Percentiles rank a stretch among this genome's conserved stretches.
These are phyloP conservation scores for Blomia tropicalis DNA, from an alignment of 2,888 invertebrate genomes.

Conservation along the genomic window DNA sequence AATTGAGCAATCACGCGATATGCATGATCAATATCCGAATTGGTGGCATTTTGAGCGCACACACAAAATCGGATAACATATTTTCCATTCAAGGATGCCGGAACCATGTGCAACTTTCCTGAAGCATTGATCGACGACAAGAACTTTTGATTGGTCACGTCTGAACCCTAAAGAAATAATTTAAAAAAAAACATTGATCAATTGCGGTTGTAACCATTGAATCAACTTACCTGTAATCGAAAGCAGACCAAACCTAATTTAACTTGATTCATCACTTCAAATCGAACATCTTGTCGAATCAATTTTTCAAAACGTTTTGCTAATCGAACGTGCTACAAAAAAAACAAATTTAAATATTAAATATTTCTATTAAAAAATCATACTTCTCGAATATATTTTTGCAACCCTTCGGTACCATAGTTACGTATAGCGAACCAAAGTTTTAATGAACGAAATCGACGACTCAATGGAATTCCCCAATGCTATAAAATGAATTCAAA, in stretches of 20 bases:
- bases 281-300: slow-evolving; percentile 63
- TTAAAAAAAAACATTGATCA: slow-evolving; percentile 11
- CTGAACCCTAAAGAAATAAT: slow-evolving; percentile 35
- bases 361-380: neutral
- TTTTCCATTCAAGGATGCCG: slow-evolving; percentile 69
- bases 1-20: slow-evolving; percentile 38
- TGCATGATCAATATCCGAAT: slow-evolving; percentile 47
- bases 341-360: slow-evolving; percentile 12
- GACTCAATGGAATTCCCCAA: slow-evolving; percentile 91
- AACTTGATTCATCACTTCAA: slow-evolving; percentile 81
- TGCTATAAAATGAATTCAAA: too few species aligned
- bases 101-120: slow-evolving; percentile 91
- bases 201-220: slow-evolving; percentile 28
- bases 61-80: slow-evolving; percentile 88
- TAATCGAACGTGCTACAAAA: slow-evolving; percentile 54
- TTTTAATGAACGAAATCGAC: slow-evolving; percentile 84
- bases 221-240: slow-evolving; percentile 50
- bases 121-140: slow-evolving; percentile 82
- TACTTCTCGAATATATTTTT: slow-evolving; percentile 69
- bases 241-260: slow-evolving; percentile 72
- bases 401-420: slow-evolving; percentile 82
- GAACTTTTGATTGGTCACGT: slow-evolving; percentile 70
- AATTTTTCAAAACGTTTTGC: slow-evolving; percentile 73
- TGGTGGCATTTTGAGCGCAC: slow-evolving; percentile 67
- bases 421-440: slow-evolving; percentile 91